phyloP scores from a whole-genome alignment of 2,797 vertebrate species.

The Garrulus glandarius region DNA sequence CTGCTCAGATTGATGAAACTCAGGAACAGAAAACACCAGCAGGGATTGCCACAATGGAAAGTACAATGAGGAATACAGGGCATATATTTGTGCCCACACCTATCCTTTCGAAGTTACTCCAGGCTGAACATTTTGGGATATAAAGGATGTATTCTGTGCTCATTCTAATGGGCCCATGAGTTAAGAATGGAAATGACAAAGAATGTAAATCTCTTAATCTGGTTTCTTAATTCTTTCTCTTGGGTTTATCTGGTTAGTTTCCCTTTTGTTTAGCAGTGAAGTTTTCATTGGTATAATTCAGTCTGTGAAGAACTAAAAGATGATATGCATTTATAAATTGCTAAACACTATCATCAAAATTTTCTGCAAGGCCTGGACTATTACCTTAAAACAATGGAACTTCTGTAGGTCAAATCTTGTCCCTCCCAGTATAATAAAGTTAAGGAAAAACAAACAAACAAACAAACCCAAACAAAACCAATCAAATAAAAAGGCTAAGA shows the following conservation, averaged over 20 bases:
- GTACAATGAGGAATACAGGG: background rate
- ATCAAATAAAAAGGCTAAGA: background rate
- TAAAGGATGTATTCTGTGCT: background rate
- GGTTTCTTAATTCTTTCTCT: background rate
- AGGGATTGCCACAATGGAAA: background rate
- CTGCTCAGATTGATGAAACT: constrained; percentile 17
- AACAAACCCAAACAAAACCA: background rate
- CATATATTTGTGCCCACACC: background rate
- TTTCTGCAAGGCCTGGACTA: background rate
- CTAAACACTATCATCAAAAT: background rate
- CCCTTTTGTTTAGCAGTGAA: background rate
- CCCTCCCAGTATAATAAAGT: background rate
- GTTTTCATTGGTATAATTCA: background rate
- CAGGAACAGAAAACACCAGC: background rate
- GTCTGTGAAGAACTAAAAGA: background rate
- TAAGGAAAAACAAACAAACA: background rate
- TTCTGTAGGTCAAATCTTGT: background rate
- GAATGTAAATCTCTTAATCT: background rate
- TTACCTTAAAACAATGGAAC: background rate
- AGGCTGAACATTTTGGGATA: background rate
- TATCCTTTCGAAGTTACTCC: background rate
- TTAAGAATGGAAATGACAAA: background rate
- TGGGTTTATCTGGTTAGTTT: background rate
- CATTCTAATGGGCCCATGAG: background rate
- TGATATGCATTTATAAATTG: background rate